phyloP scores from a whole-genome alignment of 2,888 invertebrate species.

The Acheta domesticus region DNA sequence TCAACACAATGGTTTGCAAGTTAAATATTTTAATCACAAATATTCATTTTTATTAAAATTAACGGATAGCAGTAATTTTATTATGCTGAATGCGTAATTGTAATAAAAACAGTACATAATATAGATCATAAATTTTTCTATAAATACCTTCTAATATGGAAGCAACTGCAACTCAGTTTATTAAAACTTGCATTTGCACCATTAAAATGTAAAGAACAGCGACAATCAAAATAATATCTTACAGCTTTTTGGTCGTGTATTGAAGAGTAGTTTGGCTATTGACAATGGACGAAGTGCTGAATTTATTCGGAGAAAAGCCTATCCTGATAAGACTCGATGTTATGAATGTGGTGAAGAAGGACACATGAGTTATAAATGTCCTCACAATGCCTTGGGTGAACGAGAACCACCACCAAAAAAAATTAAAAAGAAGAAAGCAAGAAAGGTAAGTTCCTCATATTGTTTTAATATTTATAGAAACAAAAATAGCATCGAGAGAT shows the following conservation, averaged over 20 bases:
- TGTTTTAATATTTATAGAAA: not conserved
- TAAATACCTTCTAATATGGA: too few relatives aligned
- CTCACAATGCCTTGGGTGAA: constrained; percentile 64
- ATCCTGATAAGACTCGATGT: constrained; percentile 69
- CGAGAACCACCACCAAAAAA: constrained; percentile 64
- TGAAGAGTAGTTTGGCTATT: constrained; percentile 68
- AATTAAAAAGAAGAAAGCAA: constrained; percentile 42
- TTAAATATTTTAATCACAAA: too few relatives aligned
- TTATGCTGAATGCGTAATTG: too few relatives aligned
- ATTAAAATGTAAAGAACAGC: not conserved
- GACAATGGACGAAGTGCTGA: constrained; percentile 73
- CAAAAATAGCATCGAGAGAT: too few relatives aligned
- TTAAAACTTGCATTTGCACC: too few relatives aligned
- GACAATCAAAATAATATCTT: constrained; percentile 33
- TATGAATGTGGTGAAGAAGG: constrained; percentile 73
- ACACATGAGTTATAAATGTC: constrained; percentile 69
- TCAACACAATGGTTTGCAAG: too few relatives aligned
- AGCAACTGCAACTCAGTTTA: too few relatives aligned
- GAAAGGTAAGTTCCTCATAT: not conserved
- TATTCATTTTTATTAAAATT: too few relatives aligned
- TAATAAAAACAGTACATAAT: too few relatives aligned
- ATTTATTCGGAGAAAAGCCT: constrained; percentile 62
- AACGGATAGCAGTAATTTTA: too few relatives aligned
- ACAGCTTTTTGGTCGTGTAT: constrained; percentile 66
- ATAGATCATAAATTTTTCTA: too few relatives aligned